phyloP scores from a whole-genome alignment of 2,113 vertebrate species.

The Sakesphorus luctuosus region DNA sequence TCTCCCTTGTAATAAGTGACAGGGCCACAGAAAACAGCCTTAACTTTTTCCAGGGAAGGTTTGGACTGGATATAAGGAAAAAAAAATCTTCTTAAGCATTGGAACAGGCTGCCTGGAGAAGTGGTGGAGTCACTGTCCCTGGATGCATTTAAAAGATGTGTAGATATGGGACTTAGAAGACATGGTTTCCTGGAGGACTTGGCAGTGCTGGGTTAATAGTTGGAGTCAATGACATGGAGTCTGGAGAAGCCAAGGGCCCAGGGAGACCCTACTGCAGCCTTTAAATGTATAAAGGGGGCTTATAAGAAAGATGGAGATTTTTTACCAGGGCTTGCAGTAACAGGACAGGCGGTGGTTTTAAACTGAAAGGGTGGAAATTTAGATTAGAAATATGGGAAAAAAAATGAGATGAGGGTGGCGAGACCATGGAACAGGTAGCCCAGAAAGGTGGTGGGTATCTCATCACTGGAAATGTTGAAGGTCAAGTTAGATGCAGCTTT shows the following conservation, averaged over 20 bases:
- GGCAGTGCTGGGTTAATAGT: neutral
- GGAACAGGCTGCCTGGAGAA: neutral
- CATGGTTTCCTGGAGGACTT: neutral
- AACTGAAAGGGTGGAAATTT: neutral
- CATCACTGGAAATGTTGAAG: neutral
- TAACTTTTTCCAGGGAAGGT: neutral
- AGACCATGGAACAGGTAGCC: neutral
- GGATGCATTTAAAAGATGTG: neutral
- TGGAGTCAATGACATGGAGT: neutral
- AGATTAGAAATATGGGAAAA: neutral
- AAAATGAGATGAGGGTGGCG: neutral
- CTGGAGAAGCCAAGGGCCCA: neutral
- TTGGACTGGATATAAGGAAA: neutral
- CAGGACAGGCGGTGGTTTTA: neutral
- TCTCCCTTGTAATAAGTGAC: neutral
- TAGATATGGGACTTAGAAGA: neutral
- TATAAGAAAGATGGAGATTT: neutral
- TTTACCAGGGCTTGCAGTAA: neutral
- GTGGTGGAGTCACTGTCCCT: neutral
- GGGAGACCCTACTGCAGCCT: neutral
- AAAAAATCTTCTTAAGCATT: neutral
- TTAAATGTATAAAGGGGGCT: neutral
- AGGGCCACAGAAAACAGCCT: neutral
- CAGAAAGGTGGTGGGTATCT: neutral
- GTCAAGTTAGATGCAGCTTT: accelerated